A percentile compares a stretch with the other conserved stretches of the same genome.
Conservation (phyloP, 2,113 vertebrate species). For the Nothobranchius kuhntae region DNA sequence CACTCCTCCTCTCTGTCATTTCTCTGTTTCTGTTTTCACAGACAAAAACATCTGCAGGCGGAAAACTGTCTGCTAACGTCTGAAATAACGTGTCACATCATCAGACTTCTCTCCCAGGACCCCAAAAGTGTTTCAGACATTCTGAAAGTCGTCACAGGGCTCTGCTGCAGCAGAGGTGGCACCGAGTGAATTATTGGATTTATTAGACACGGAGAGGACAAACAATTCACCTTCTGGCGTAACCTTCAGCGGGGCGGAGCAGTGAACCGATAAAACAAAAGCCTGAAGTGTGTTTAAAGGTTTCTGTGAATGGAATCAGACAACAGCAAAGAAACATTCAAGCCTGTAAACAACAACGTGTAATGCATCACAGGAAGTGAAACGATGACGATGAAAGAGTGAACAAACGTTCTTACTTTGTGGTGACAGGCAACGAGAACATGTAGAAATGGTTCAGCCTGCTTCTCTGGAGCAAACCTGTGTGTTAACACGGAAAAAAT, state of each 20-base stretch:
- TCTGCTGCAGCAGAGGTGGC: constrained; percentile 16
- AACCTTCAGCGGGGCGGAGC: neutral
- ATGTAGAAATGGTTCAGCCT: no score
- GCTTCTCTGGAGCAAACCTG: neutral
- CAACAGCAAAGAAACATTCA: neutral
- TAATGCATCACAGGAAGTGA: no score
- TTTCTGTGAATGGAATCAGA: neutral
- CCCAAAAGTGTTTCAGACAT: neutral
- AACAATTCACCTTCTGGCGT: neutral
- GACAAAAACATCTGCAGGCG: constrained; percentile 32
- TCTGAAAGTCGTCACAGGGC: neutral
- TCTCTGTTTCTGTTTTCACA: constrained; percentile 3
- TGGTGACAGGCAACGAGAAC: no score
- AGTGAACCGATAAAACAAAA: neutral
- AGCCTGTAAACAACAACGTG: neutral
- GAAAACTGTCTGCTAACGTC: constrained; percentile 10
- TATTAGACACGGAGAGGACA: constrained; percentile 6
- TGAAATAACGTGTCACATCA: neutral
- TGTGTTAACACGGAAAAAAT: neutral
- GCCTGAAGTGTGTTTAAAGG: neutral
- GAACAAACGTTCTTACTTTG: no score
- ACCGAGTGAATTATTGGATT: neutral
- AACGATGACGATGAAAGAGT: no score
- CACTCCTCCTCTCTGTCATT: neutral
- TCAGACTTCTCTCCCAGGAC: neutral